These are phyloP conservation scores for Argynnis bischoffii DNA, from an alignment of 2,888 invertebrate species.

Conservation along the genomic window DNA sequence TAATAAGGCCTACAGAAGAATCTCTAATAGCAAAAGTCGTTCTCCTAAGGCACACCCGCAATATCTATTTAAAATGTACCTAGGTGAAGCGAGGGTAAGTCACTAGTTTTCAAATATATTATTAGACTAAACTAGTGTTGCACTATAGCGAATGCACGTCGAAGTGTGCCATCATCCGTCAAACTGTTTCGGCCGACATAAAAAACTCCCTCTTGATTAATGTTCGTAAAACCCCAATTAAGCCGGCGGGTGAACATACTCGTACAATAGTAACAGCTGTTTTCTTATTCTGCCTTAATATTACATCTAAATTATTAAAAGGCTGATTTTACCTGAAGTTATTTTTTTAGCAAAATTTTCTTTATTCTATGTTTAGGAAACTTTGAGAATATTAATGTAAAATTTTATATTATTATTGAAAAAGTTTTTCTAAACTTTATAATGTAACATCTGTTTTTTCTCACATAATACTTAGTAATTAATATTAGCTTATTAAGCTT, in stretches of 20 bases:
- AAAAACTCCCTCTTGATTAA: conserved; percentile 80
- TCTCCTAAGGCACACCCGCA: too few relatives aligned
- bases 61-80: too few relatives aligned
- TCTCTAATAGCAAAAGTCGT: too few relatives aligned
- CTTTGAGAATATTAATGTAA: background rate
- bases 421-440: too few relatives aligned
- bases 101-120: conserved; percentile 5
- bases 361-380: background rate
- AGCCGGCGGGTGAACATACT: conserved; percentile 66
- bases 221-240: conserved; percentile 80
- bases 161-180: conserved; percentile 67
- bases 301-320: conserved; percentile 3
- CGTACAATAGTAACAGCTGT: conserved; percentile 58
- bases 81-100: too few relatives aligned
- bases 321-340: background rate
- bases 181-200: conserved; percentile 62
- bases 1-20: too few relatives aligned
- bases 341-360: background rate
- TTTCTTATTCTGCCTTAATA: conserved; percentile 19
- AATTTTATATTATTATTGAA: too few relatives aligned
- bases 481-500: too few relatives aligned
- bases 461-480: too few relatives aligned
- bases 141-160: conserved; percentile 64
- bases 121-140: conserved; percentile 12
- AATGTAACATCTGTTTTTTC: too few relatives aligned